Evolutionary conservation across 2,113 vertebrate species (phyloP).

Genomic region (Cololabis saira): DNA sequence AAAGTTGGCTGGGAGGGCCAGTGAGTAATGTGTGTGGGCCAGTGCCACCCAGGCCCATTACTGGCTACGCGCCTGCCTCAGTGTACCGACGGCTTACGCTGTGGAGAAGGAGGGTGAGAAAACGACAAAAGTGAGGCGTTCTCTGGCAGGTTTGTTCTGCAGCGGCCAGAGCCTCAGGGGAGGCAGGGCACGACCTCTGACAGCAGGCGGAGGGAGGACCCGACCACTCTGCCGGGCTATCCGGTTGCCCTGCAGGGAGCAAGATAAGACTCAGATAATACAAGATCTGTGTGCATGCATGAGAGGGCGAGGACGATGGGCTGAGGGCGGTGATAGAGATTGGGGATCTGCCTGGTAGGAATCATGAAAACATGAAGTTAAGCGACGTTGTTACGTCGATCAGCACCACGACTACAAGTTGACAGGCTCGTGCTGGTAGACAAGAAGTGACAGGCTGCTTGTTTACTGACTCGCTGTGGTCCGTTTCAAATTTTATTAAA

Average conservation of each 20-base stretch:
- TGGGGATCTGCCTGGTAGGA: too few relatives aligned
- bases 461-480: not conserved
- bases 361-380: not conserved
- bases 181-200: slow-evolving; percentile 34
- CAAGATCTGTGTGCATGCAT: not conserved
- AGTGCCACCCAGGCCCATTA: too few relatives aligned
- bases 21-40: too few relatives aligned
- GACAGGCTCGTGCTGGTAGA: not conserved
- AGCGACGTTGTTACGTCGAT: not conserved
- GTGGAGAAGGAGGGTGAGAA: too few relatives aligned
- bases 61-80: too few relatives aligned
- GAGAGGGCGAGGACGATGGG: not conserved
- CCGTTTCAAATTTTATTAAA: too few relatives aligned
- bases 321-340: not conserved
- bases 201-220: slow-evolving; percentile 34
- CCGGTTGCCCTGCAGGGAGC: slow-evolving; percentile 53
- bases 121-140: slow-evolving; percentile 10
- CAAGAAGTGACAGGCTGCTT: not conserved
- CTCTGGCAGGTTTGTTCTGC: slow-evolving; percentile 29
- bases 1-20: too few relatives aligned
- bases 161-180: slow-evolving; percentile 38
- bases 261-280: slow-evolving; percentile 47
- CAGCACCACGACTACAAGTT: not conserved
- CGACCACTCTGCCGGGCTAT: slow-evolving; percentile 29
- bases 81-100: too few relatives aligned